Evolutionary conservation across 2,113 vertebrate species (phyloP).

Genomic region (Apodemus speciosus): DNA sequence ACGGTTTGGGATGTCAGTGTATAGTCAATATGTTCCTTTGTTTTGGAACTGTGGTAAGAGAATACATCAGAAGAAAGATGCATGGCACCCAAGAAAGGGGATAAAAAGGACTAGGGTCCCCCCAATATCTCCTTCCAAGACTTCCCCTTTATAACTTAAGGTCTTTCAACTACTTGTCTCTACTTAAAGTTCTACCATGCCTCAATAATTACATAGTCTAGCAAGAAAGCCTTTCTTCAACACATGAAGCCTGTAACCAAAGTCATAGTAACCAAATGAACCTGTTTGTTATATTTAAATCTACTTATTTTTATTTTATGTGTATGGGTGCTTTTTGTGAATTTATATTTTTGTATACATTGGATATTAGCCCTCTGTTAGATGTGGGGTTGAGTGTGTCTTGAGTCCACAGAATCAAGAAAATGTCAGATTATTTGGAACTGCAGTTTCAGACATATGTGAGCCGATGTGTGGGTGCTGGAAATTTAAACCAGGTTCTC

Average conservation of each 20-base stretch:
- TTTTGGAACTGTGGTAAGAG: not conserved
- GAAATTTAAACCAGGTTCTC: not conserved
- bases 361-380: no score
- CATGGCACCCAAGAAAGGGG: not conserved
- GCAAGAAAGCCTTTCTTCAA: not conserved
- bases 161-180: not conserved
- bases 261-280: not conserved
- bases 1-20: not conserved
- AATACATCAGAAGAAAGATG: no score
- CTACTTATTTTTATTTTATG: not conserved
- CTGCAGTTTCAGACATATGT: not conserved
- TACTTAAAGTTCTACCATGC: not conserved
- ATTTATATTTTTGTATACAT: not conserved
- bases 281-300: not conserved
- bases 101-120: not conserved
- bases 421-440: not conserved
- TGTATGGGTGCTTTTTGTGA: not conserved
- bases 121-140: not conserved
- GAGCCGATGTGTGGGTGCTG: not conserved
- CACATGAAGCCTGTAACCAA: fast-evolving
- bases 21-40: not conserved
- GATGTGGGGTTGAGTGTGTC: no score
- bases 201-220: not conserved
- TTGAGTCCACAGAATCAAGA: not conserved
- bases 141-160: not conserved